These are phyloP conservation scores for Salmo trutta DNA, from an alignment of 2,797 vertebrate species.

Conservation along the genomic window DNA sequence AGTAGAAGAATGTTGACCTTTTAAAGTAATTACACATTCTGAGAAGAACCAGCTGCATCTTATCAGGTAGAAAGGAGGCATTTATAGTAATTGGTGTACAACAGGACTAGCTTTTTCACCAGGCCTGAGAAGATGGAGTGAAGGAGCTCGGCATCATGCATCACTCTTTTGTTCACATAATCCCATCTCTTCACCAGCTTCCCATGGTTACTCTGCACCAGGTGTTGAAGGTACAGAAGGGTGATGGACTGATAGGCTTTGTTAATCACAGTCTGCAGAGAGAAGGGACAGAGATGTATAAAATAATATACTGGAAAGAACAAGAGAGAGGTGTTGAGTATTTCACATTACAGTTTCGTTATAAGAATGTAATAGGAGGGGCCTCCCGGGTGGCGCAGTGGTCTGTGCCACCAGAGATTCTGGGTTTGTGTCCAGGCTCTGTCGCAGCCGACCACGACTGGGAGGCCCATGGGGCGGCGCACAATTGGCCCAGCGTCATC, in stretches of 20 bases:
- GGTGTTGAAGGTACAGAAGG: conserved; percentile 50
- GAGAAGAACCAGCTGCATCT: neutral
- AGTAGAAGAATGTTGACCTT: neutral
- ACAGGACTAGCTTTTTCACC: conserved; percentile 43
- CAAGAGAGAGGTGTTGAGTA: neutral
- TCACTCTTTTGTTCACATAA: conserved; percentile 34
- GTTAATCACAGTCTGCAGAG: conserved; percentile 43
- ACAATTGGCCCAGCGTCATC: too few relatives aligned
- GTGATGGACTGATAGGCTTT: conserved; percentile 40
- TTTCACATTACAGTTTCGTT: neutral
- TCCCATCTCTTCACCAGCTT: conserved; percentile 51
- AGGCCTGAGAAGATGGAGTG: conserved; percentile 30
- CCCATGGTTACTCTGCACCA: conserved; percentile 29
- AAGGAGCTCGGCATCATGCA: conserved; percentile 43
- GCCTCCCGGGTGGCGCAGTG: too few relatives aligned
- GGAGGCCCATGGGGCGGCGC: too few relatives aligned
- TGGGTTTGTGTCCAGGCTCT: too few relatives aligned
- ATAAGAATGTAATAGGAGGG: too few relatives aligned
- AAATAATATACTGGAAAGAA: neutral
- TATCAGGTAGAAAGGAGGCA: neutral
- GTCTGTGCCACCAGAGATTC: too few relatives aligned
- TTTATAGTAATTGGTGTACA: neutral
- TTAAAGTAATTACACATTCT: neutral
- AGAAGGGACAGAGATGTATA: neutral
- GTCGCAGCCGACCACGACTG: too few relatives aligned